phyloP scores from a whole-genome alignment of 2,797 vertebrate species.

The Sebastolobus alascanus region DNA sequence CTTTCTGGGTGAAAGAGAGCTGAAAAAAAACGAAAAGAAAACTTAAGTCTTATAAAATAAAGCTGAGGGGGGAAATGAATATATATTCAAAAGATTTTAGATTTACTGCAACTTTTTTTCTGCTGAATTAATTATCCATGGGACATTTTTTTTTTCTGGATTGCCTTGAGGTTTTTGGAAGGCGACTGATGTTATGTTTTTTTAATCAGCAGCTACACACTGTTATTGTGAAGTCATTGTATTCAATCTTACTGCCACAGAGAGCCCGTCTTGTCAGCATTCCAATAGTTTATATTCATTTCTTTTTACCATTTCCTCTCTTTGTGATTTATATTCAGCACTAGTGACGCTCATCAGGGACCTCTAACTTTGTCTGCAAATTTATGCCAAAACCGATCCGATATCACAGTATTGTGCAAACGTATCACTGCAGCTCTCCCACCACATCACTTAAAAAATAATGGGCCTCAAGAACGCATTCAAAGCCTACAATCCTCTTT shows the following conservation, averaged over 20 bases:
- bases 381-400: neutral
- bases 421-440: neutral
- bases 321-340: neutral
- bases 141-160: neutral
- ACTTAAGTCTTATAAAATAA: neutral
- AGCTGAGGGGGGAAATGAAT: constrained; percentile 41
- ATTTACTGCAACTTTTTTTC: constrained; percentile 5
- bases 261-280: neutral
- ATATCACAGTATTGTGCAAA: neutral
- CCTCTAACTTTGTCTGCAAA: neutral
- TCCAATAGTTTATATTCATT: neutral
- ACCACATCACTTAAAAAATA: neutral
- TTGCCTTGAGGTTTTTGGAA: constrained; percentile 29
- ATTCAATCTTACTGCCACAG: neutral
- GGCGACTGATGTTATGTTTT: constrained; percentile 12
- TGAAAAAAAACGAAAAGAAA: no score
- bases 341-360: neutral
- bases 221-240: neutral
- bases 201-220: constrained; percentile 31
- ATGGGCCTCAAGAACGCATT: neutral
- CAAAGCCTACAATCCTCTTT: no score
- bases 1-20: no score
- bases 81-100: constrained; percentile 41
- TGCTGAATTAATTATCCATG: constrained; percentile 30
- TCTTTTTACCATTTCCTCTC: neutral